Base-by-base conservation (phyloP, 2,888 invertebrate genomes). In the Schizotus pectinicornis region DNA sequence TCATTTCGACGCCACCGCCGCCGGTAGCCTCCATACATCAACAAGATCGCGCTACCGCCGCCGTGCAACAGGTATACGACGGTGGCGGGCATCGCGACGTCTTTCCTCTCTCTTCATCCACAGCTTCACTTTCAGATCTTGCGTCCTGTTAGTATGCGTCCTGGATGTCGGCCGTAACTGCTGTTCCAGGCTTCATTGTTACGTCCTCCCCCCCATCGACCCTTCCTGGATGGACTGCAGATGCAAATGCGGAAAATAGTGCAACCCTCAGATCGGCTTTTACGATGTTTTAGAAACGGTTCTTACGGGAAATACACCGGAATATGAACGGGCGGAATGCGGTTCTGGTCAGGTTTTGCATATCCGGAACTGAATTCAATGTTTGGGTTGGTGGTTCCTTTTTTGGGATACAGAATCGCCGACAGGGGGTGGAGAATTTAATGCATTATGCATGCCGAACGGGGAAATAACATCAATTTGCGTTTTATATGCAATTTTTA, bases 141-240 rank as follows among this genome's bases (percentile, higher is more conserved):
- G 1, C 11, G 11, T 12, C 30, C 41, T 52, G 52, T 61, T 63
- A 59, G 53, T 54, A 49, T 62, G 60, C 61, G 59, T 49, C 38
- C 53, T 41, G 45, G 50, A 42, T 52, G 49, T 46, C 41, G 32
- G 55, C 61, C 56, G 50, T 63, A 69, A 67, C 67, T 64, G 63
- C 67, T 62, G 60, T 59, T 63, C 50, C 56, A 56, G 54, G 48
- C 64, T 65, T 55, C 59, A 65, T 66, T 64, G 62, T 66, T 58
- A 61, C 61, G 62, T 61, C 47, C 64, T 47, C 56, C 64, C 53
- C 65, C 64, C 63, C 56, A 22, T 22, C 22, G 22, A 22, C 22
- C 22, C 5, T 22, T 48, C 48, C 45, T 43, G 61, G 62, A 64
- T 64, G 55, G 59, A 62, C 59, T 60, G 42, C 55, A 49, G 53